Evolutionary conservation across 2,888 invertebrate genomes (phyloP).

Genomic region (Leucophenga montana): DNA sequence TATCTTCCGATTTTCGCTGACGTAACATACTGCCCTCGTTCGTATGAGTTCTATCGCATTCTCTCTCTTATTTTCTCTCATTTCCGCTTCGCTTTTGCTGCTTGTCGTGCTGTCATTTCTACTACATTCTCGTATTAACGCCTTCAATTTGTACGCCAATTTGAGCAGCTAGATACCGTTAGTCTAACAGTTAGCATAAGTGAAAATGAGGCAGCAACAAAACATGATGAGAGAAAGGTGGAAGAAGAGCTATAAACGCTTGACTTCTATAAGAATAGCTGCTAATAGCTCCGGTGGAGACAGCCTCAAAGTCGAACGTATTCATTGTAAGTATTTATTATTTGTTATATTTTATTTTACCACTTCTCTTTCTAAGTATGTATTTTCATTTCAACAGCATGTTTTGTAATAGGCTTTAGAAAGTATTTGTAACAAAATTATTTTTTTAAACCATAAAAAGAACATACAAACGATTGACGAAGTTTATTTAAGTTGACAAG

Average conservation of each 20-base stretch:
- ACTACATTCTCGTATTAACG: constrained; percentile 50
- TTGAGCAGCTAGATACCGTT: constrained; percentile 57
- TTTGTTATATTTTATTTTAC: too few relatives aligned
- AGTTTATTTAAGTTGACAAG: too few relatives aligned
- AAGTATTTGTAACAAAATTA: too few relatives aligned
- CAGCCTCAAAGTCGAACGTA: too few relatives aligned
- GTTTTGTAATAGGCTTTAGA: too few relatives aligned
- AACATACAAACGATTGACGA: too few relatives aligned
- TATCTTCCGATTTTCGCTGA: neutral
- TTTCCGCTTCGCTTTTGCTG: constrained; percentile 50
- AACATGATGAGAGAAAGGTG: neutral
- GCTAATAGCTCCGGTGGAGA: too few relatives aligned
- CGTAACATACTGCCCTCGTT: neutral
- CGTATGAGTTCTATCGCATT: neutral
- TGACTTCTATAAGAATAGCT: neutral
- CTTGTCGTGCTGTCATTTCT: constrained; percentile 27
- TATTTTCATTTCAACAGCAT: too few relatives aligned
- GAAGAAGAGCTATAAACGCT: neutral
- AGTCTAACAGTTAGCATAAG: constrained; percentile 63
- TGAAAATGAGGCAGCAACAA: constrained; percentile 63
- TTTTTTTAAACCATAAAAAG: too few relatives aligned
- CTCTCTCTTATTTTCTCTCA: constrained; percentile 33
- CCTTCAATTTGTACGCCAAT: constrained; percentile 63
- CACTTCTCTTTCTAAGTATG: too few relatives aligned
- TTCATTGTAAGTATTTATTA: too few relatives aligned